Base-by-base conservation (phyloP, 2,113 vertebrate genomes). In the Microcebus griseorufus region DNA sequence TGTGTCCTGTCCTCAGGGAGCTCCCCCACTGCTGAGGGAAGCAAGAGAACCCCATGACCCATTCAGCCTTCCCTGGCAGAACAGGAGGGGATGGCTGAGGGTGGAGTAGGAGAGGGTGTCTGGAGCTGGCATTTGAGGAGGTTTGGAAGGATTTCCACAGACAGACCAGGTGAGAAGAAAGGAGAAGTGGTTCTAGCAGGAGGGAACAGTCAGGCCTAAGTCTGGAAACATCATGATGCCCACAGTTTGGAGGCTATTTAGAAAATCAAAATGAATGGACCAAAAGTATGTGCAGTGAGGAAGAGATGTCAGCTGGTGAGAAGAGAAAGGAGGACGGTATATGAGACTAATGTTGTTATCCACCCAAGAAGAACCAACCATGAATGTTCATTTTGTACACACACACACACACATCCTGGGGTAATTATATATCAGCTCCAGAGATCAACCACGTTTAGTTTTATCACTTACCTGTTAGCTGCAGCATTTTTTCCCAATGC, bases 401-500 rank as follows among this genome's bases (percentile, higher is more conserved):
- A 53, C n/a, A 80, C 42, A 32, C n/a, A 20, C 23, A 20, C 16
- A 55, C 27, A 81, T 45, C 32, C 32, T 23, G 2, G 69, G 9
- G 20, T 69, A n/a, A 69, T 37, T 11, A 39, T n/a, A 70, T 70
- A 42, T 55, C 16, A 42, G 25, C 11, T 62, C 60, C 6, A 60
- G 39, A 42, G 9, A 8, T 45, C 7, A 25, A 9, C 23, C 16
- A 22, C 3, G 8, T 88, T 70, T 62, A 62, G 60, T 62, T 62
- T 62, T 62, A 22, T 62, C 42, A 34, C 6, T 55, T 73, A 94
- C 85, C 58, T 2, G 9, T 5, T 17, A 3, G 51, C 20, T 45
- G 27, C 9, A 18, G 12, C 7, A 4, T 55, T 17, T 60, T 16
- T 7, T 82, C 0, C 69, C 45, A 45, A 12, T 0, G 0, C 14